Evolutionary conservation across 2,797 vertebrate species (phyloP).

Genomic region (Gila robusta): DNA sequence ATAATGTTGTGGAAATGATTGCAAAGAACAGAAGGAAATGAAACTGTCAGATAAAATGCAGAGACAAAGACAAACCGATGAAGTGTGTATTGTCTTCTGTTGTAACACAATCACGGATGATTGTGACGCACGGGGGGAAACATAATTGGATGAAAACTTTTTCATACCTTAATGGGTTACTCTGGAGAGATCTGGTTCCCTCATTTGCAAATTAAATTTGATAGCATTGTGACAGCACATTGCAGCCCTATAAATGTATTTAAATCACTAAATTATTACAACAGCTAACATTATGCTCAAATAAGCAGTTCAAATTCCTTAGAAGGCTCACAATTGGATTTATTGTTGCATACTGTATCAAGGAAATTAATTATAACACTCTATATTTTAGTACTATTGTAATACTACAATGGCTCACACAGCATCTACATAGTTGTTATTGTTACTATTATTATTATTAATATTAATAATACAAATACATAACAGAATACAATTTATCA

Average conservation of each 20-base stretch:
- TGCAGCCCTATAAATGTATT: slow-evolving; percentile 13
- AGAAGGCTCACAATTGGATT: background rate
- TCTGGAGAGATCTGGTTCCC: slow-evolving; percentile 35
- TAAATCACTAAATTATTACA: slow-evolving; percentile 30
- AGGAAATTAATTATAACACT: background rate
- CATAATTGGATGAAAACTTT: slow-evolving; percentile 39
- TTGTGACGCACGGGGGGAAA: slow-evolving; percentile 42
- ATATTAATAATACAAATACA: background rate
- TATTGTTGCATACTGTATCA: background rate
- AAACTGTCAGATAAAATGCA: slow-evolving; percentile 79
- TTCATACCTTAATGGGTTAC: slow-evolving; percentile 46
- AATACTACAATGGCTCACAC: background rate
- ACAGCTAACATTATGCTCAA: slow-evolving; percentile 14
- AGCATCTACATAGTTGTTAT: background rate
- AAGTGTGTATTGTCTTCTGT: slow-evolving; percentile 28
- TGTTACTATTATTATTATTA: background rate
- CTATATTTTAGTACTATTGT: background rate
- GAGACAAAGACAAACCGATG: slow-evolving; percentile 64
- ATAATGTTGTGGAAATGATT: slow-evolving; percentile 78
- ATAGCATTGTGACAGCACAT: slow-evolving; percentile 20
- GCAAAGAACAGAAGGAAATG: slow-evolving; percentile 78
- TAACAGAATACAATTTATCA: background rate
- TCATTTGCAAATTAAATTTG: slow-evolving; percentile 38
- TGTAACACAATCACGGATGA: slow-evolving; percentile 29
- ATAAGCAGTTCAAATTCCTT: background rate